A percentile compares a stretch with the other conserved stretches of the same genome.
These are phyloP conservation scores for Monochamus alternatus DNA, from an alignment of 2,888 invertebrate genomes.

Conservation along the genomic window DNA sequence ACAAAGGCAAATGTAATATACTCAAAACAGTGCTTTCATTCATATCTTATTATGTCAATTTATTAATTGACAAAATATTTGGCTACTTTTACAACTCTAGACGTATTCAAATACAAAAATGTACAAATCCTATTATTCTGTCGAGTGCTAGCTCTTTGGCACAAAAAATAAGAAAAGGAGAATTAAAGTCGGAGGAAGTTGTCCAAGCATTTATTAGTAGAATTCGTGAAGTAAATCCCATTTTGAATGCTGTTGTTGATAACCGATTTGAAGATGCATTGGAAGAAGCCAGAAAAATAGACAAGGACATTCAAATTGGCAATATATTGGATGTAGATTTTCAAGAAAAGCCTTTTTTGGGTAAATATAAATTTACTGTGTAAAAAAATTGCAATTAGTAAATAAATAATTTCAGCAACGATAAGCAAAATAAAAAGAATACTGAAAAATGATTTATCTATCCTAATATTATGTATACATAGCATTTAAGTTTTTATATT, in stretches of 20 bases:
- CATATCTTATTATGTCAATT: constrained; percentile 72
- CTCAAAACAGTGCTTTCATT: constrained; percentile 47
- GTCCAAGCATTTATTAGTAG: constrained; percentile 84
- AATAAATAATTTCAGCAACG: too few species aligned
- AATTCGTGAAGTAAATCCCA: constrained; percentile 81
- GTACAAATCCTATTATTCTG: constrained; percentile 69
- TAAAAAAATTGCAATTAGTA: too few species aligned
- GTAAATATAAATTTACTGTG: constrained; percentile 62
- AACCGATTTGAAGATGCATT: constrained; percentile 85
- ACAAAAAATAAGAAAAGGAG: constrained; percentile 77
- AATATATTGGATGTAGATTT: constrained; percentile 77
- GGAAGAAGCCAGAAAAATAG: constrained; percentile 83
- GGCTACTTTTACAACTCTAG: constrained; percentile 67
- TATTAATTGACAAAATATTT: constrained; percentile 69
- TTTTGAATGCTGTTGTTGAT: constrained; percentile 89
- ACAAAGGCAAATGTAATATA: constrained; percentile 28
- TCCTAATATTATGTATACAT: neutral
- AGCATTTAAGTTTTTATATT: neutral
- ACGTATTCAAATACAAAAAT: constrained; percentile 65
- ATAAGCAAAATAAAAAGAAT: too few species aligned
- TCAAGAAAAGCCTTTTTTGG: constrained; percentile 83
- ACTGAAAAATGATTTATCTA: neutral
- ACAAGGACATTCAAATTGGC: constrained; percentile 77
- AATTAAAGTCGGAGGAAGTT: constrained; percentile 79
- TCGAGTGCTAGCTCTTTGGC: constrained; percentile 82